These are phyloP conservation scores for Parelbella ahira DNA, from an alignment of 2,888 invertebrate species.

Conservation along the genomic window DNA sequence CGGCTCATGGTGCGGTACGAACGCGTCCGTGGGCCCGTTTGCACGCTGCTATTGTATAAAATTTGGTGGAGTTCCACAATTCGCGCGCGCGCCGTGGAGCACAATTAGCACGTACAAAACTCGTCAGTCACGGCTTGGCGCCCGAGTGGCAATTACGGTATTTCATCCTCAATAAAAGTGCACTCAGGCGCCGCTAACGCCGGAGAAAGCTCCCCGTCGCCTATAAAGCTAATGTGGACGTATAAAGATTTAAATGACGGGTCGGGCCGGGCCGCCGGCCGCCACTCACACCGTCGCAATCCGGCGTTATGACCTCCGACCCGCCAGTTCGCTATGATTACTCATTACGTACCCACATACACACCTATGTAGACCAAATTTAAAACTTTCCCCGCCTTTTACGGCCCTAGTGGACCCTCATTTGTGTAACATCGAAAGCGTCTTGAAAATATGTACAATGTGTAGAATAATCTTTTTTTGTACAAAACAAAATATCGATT, in stretches of 20 bases:
- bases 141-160: conserved; percentile 73
- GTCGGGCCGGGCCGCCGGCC: conserved; percentile 36
- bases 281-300: conserved; percentile 24
- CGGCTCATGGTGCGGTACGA: no score
- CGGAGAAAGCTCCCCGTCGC: conserved; percentile 60
- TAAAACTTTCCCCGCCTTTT: conserved; percentile 20
- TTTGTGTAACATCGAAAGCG: conserved; percentile 9
- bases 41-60: conserved; percentile 13
- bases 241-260: conserved; percentile 74
- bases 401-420: conserved; percentile 4
- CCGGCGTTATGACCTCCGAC: conserved; percentile 14
- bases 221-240: conserved; percentile 74
- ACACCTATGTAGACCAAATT: conserved; percentile 17
- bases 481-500: conserved; percentile 1
- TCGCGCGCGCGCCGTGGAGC: conserved; percentile 39
- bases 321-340: conserved; percentile 22
- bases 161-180: conserved; percentile 76
- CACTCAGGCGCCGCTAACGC: conserved; percentile 65
- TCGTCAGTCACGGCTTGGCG: conserved; percentile 65
- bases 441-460: no score
- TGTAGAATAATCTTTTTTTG: no score
- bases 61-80: conserved; percentile 19
- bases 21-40: conserved; percentile 1
- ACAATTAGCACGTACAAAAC: conserved; percentile 70
- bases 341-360: conserved; percentile 21